Base-by-base conservation (phyloP, 2,888 invertebrate genomes). In the Sinotaia quadrata region DNA sequence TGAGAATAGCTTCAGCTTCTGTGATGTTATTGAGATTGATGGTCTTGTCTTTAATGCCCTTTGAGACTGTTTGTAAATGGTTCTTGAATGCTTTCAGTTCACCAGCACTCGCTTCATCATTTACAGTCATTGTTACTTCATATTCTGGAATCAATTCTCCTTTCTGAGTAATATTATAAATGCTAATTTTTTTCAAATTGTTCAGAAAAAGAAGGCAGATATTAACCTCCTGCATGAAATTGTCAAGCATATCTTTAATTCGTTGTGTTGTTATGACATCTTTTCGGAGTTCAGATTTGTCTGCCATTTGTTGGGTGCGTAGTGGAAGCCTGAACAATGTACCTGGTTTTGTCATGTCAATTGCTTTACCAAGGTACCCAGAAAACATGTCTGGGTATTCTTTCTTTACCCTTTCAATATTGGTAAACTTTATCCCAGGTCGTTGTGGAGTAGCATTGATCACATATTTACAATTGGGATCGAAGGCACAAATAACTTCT, bases 251-350 rank as follows among this genome's bases (percentile, higher is more conserved):
- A n/a, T 58, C 34, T 29, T 75, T 70, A 4, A 84, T 44, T 1
- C 58, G 47, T 1, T 75, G 68, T 5, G 58, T 31, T 10, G 69
- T 69, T 1, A 82, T 63, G 0, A 58, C 54, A 15, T 75, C 61
- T 7, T 76, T 72, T 5, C 76, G 75, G 12, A 87, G 75, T 41
- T 78, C 74, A 3, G 86, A 85, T 8, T 61, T 63, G 10, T 31
- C 31, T 7, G 80, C 80, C 78, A 81, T 80, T 27, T 74, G 51
- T 24, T 63, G 31, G 15, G 63, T 78, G 63, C 86, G 70, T 27
- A 86, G 72, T 12, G 86, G 86, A 44, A 86, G 79, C 27, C 86
- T 69, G 69, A 87, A 87, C 60, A 85, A 70, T 12, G 87, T 86
- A 2, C 79, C 81, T 18, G 65, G 68, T n/a, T 66, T 58, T 24